Percentiles rank a stretch among this genome's conserved stretches.
Conservation (phyloP, 1,140 invertebrate species). For the Zaprionus kolodkinae region DNA sequence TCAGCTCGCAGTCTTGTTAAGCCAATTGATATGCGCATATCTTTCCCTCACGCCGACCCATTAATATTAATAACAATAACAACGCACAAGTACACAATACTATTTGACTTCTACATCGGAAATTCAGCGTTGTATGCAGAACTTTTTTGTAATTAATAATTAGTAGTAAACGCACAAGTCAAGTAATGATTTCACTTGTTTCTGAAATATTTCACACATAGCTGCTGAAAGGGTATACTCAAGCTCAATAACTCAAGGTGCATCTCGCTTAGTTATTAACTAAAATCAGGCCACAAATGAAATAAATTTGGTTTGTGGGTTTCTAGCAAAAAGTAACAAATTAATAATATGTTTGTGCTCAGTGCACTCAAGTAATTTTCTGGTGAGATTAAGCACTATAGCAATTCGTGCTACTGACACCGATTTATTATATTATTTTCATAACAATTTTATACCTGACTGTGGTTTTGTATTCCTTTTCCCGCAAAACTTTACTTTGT, state of each 20-base stretch:
- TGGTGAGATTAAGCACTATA: neutral
- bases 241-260: neutral
- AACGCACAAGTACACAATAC: conserved; percentile 41
- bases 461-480: neutral
- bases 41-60: conserved; percentile 20
- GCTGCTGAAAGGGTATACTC: neutral
- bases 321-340: neutral
- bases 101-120: conserved; percentile 24
- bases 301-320: neutral
- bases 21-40: conserved; percentile 58
- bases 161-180: neutral
- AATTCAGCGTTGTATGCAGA: neutral
- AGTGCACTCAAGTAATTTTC: neutral
- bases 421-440: neutral
- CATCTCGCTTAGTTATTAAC: neutral
- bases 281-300: conserved; percentile 8
- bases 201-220: neutral
- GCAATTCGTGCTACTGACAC: neutral
- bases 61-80: conserved; percentile 40
- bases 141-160: conserved; percentile 6
- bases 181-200: neutral
- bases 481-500: conserved; percentile 6
- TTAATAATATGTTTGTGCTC: neutral
- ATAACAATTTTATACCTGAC: neutral
- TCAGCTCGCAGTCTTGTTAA: conserved; percentile 7